Percentiles rank a stretch among this genome's conserved stretches.
These are phyloP conservation scores for Chionoecetes opilio DNA, from an alignment of 1,140 invertebrate genomes.

Conservation along the genomic window DNA sequence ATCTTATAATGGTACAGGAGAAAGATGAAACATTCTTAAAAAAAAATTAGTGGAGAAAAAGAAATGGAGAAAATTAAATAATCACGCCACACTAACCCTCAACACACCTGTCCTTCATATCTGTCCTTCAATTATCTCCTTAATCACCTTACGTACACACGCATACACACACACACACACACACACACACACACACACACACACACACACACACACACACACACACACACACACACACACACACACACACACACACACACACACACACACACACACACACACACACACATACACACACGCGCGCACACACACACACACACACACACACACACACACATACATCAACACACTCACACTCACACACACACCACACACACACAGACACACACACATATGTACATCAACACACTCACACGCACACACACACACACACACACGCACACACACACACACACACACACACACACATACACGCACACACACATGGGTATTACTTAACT, in stretches of 20 bases:
- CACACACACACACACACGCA: constrained; percentile 28
- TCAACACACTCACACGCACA: not conserved
- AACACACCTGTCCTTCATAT: not conserved
- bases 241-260: no score
- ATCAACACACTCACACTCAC: not conserved
- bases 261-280: no score
- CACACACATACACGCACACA: not conserved
- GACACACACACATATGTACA: not conserved
- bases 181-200: constrained; percentile 27
- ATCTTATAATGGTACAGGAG: not conserved
- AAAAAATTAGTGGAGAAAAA: not conserved
- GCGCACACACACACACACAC: constrained; percentile 27
- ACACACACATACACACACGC: no score
- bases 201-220: not conserved
- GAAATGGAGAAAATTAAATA: not conserved
- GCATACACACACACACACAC: constrained; percentile 17
- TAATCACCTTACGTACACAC: constrained; percentile 5
- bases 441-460: constrained; percentile 27
- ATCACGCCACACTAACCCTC: not conserved
- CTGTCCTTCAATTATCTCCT: not conserved
- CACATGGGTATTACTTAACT: no score
- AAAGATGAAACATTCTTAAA: not conserved
- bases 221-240: no score
- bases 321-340: constrained; percentile 18
- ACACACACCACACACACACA: constrained; percentile 28